Conservation (phyloP, 2,888 invertebrate genomes). For the Rotaria macrura region DNA sequence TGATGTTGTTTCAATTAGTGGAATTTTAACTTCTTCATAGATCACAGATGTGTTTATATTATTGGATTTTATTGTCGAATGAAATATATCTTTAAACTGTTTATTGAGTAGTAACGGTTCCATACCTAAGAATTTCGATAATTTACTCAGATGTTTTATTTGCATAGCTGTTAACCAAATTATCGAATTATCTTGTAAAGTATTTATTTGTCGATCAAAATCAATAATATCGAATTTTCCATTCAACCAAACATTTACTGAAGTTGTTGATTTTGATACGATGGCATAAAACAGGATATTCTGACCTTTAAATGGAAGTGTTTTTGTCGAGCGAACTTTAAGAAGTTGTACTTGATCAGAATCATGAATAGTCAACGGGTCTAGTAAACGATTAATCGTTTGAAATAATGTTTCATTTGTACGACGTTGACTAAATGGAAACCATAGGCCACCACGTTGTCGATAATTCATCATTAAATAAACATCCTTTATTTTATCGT, state of each 20-base stretch:
- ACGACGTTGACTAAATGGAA: not conserved
- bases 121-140: not conserved
- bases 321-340: slow-evolving; percentile 10
- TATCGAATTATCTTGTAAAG: not conserved
- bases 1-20: slow-evolving; percentile 4
- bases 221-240: not conserved
- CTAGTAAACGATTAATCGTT: not conserved
- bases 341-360: not conserved
- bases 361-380: not conserved
- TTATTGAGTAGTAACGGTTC: not conserved
- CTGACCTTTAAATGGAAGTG: not conserved
- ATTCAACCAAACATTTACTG: not conserved
- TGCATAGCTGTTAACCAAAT: not conserved
- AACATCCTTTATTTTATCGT: not conserved
- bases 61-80: not conserved
- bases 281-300: slow-evolving; percentile 4
- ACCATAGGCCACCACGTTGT: not conserved
- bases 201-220: not conserved
- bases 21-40: not conserved
- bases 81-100: slow-evolving; percentile 19
- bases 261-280: not conserved
- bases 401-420: not conserved
- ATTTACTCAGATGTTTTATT: not conserved
- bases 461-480: slow-evolving; percentile 1
- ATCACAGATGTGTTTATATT: not conserved